Evolutionary conservation across 2,797 vertebrate genomes (phyloP), one percentile per base, ranked within the genome.

Genomic region (Novumbra hubbsi): DNA sequence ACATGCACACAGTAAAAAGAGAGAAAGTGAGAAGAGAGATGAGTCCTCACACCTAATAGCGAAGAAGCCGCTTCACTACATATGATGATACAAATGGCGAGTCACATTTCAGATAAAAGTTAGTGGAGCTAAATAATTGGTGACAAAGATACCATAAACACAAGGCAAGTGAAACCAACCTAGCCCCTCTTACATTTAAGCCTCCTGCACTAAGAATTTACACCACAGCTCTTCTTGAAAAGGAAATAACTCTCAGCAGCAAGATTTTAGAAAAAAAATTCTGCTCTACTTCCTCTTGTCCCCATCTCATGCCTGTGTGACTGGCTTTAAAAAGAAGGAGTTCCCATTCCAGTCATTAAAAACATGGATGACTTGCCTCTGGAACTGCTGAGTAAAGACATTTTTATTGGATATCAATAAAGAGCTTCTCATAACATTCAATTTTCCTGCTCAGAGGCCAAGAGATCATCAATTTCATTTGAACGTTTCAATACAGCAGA

Each of bases 401-500:
- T 27, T 12, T 16, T 41, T 41, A 21, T 68, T 69, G 4, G 2
- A 69, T 45, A 69, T 48, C 5, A 27, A 48, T 21, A 50, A 49
- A 50, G 48, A 49, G 45, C 67, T 48, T 17, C 45, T 48, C 41
- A 68, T 27, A 34, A 45, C 41, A 45, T n/a, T 16, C 19, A 19
- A 12, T 24, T 24, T 19, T 5, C n/a, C 11, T 21, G 34, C 68
- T 11, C 14, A 28, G 68, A 78, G 68, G 75, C 63, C 73, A 73
- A 24, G 45, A 62, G 68, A 57, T 8, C 41, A 74, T 30, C 19
- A 60, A 52, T 64, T 9, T 55, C 9, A 27, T 72, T 28, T n/a
- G 28, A 24, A 70, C 77, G 74, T 16, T 55, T 27, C 60, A 68
- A 76, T 73, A 15, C 49, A 75, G 64, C 30, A 2, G 19, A n/a